These are phyloP conservation scores for Acrocyrtus sp. DNA, from an alignment of 2,888 invertebrate species.

Conservation along the genomic window DNA sequence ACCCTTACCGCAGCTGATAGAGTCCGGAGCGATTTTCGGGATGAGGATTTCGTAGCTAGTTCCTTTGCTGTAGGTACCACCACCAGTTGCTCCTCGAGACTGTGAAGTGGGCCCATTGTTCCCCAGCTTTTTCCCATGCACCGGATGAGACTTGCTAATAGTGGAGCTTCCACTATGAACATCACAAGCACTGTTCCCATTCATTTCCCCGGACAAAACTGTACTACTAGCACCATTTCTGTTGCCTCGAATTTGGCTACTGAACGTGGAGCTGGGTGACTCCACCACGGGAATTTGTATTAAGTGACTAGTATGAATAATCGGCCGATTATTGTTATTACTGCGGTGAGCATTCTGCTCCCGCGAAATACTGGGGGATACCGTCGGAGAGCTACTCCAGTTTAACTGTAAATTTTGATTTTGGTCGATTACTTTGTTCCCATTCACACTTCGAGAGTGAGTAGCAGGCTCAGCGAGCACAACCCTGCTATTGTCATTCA, in stretches of 20 bases:
- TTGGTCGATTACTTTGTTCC: constrained; percentile 43
- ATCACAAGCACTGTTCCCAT: constrained; percentile 3
- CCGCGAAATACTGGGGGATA: too few species aligned
- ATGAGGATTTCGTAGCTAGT: constrained; percentile 52
- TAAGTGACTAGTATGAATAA: constrained; percentile 53
- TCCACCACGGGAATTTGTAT: constrained; percentile 46
- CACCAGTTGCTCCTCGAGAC: too few species aligned
- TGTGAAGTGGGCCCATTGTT: neutral
- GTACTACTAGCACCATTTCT: neutral
- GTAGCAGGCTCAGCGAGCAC: constrained; percentile 2
- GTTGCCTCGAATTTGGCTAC: too few species aligned
- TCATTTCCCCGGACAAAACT: neutral
- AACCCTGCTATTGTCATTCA: constrained; percentile 14
- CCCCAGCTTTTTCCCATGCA: neutral
- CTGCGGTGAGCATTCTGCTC: constrained; percentile 7
- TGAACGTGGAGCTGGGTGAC: constrained; percentile 21
- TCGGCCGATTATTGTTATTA: constrained; percentile 12
- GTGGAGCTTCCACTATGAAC: neutral
- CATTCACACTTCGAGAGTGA: too few species aligned
- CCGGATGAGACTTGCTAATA: too few species aligned
- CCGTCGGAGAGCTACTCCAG: constrained; percentile 16
- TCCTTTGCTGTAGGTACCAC: constrained; percentile 56
- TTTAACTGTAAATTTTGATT: constrained; percentile 31
- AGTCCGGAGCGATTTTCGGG: constrained; percentile 42
- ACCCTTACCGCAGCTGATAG: constrained; percentile 39